Evolutionary conservation across 2,888 invertebrate genomes (phyloP).

Genomic region (Tenthredo mesomela): DNA sequence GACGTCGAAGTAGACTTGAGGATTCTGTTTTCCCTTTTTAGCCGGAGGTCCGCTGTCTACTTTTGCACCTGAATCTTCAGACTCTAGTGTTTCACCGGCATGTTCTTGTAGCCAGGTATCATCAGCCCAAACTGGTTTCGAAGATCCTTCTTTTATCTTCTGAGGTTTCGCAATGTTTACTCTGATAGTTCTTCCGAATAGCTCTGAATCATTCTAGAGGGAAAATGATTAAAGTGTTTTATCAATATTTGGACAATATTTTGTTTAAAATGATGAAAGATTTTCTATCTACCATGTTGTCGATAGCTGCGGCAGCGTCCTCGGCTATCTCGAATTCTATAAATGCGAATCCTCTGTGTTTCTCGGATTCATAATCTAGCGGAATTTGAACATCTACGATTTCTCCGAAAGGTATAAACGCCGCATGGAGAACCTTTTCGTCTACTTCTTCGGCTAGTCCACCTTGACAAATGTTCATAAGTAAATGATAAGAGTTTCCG

Average conservation of each 20-base stretch:
- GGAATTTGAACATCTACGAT: conserved; percentile 99
- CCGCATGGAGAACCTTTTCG: conserved; percentile 96
- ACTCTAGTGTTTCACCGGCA: conserved; percentile 92
- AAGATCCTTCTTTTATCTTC: conserved; percentile 96
- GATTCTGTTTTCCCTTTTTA: conserved; percentile 83
- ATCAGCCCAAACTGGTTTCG: conserved; percentile 98
- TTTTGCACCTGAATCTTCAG: conserved; percentile 76
- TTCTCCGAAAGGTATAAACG: conserved; percentile 99
- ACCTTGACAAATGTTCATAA: conserved; percentile 77
- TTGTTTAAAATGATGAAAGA: background rate
- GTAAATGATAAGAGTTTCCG: no score
- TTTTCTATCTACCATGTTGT: conserved; percentile 92
- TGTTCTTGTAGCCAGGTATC: conserved; percentile 99
- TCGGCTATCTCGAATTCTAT: conserved; percentile 98
- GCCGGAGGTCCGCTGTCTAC: conserved; percentile 68
- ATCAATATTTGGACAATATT: conserved; percentile 30
- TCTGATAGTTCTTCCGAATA: conserved; percentile 97
- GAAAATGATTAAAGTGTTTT: conserved; percentile 52
- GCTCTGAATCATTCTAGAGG: conserved; percentile 95
- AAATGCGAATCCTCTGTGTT: conserved; percentile 99
- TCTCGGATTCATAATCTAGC: conserved; percentile 97
- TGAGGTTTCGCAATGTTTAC: conserved; percentile 99
- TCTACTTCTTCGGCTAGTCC: conserved; percentile 97
- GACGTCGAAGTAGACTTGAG: conserved; percentile 98
- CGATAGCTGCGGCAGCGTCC: conserved; percentile 99